These are phyloP conservation scores for Montifringilla adamsi DNA, from an alignment of 2,113 vertebrate genomes.

Conservation along the genomic window DNA sequence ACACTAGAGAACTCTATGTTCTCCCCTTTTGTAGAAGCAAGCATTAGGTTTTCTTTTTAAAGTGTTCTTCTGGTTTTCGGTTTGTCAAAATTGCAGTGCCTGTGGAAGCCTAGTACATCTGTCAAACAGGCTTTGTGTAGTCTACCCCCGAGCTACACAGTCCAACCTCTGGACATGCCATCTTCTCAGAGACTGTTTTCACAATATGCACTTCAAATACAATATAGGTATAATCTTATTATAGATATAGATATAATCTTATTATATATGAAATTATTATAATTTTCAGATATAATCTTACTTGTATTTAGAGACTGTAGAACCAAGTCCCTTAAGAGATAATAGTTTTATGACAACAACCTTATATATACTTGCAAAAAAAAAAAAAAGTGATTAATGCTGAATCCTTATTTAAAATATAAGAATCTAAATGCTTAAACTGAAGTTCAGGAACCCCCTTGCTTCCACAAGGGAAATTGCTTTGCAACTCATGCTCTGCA, in stretches of 20 bases:
- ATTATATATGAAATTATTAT: too few species aligned
- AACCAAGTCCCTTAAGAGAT: not conserved
- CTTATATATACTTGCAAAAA: not conserved
- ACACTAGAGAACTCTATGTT: not conserved
- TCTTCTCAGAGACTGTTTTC: not conserved
- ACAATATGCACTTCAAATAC: not conserved
- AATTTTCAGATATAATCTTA: not conserved
- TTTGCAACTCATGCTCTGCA: conserved; percentile 9
- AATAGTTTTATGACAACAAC: not conserved
- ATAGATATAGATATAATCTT: too few species aligned
- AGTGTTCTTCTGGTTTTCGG: not conserved
- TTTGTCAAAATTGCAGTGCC: not conserved
- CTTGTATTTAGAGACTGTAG: not conserved
- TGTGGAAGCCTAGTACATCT: not conserved
- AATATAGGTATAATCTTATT: too few species aligned
- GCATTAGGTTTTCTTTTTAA: not conserved
- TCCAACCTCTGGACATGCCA: not conserved
- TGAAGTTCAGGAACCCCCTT: not conserved
- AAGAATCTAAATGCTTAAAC: not conserved
- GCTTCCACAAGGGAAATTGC: not conserved
- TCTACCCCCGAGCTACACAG: not conserved
- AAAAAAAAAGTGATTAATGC: not conserved
- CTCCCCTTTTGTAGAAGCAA: not conserved
- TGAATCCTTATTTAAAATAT: not conserved
- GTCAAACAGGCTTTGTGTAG: not conserved